Conservation (phyloP, 2,797 vertebrate genomes). For the Neopelma chrysocephalum region DNA sequence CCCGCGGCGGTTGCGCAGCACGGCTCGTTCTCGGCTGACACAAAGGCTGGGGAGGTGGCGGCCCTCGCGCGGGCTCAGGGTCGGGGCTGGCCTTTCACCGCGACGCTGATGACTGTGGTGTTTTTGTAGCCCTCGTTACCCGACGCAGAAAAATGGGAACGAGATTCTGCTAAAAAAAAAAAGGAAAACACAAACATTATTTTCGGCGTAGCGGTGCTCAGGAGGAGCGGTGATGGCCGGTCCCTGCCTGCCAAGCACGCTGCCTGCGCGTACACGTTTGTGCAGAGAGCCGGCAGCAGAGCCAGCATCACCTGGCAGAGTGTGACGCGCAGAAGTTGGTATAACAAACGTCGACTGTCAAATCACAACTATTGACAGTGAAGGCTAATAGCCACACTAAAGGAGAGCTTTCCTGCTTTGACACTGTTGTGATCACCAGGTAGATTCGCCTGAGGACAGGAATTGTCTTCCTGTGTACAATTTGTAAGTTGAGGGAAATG, state of each 20-base stretch:
- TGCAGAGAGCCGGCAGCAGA: not conserved
- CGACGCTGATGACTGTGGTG: accelerated
- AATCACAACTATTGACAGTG: not conserved
- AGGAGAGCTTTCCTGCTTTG: not conserved
- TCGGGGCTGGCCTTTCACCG: not conserved
- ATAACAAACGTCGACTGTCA: accelerated
- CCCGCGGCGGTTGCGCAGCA: not conserved
- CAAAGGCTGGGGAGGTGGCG: not conserved
- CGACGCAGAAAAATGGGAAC: not conserved
- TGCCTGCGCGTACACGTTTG: accelerated
- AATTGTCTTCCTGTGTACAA: not conserved
- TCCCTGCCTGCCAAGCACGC: not conserved
- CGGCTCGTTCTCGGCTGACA: not conserved
- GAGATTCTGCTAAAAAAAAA: accelerated
- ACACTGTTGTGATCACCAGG: not conserved
- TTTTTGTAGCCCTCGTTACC: not conserved
- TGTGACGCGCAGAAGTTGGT: accelerated
- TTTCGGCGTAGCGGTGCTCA: too few species aligned
- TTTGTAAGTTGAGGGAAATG: not conserved
- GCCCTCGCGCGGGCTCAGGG: too few species aligned
- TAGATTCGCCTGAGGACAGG: not conserved
- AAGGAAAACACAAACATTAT: accelerated
- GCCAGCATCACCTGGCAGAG: accelerated
- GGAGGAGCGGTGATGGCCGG: not conserved
- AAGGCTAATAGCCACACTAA: not conserved